Evolutionary conservation across 1,140 invertebrate genomes (phyloP).

Genomic region (Dermatophagoides farinae): DNA sequence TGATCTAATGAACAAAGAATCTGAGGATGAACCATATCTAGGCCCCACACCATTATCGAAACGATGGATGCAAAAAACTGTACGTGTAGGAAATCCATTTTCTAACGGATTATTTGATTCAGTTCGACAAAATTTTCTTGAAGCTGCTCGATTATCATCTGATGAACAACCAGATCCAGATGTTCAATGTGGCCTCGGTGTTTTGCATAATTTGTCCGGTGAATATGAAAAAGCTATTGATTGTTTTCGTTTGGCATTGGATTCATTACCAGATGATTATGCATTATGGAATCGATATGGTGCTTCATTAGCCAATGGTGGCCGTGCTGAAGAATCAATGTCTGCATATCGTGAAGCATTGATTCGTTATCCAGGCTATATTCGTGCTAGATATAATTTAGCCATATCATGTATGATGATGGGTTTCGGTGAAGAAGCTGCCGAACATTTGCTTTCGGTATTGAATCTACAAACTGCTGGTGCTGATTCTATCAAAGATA

Average conservation of each 20-base stretch:
- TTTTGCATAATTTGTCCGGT: conserved; percentile 78
- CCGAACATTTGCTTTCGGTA: conserved; percentile 78
- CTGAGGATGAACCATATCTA: not conserved
- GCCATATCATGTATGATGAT: conserved; percentile 94
- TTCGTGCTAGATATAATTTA: conserved; percentile 87
- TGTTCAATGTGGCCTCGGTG: conserved; percentile 81
- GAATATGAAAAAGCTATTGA: conserved; percentile 92
- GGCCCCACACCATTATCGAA: conserved; percentile 2
- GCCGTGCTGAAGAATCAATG: conserved; percentile 79
- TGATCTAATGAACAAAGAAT: conserved; percentile 32
- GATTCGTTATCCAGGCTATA: conserved; percentile 77
- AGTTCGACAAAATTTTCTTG: conserved; percentile 58
- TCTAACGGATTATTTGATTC: conserved; percentile 31
- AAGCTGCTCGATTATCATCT: conserved; percentile 53
- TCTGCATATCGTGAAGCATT: conserved; percentile 82
- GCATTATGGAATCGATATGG: conserved; percentile 92
- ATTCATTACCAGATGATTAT: conserved; percentile 65
- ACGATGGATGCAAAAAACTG: not conserved
- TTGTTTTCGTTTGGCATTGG: conserved; percentile 74
- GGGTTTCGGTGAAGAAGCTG: conserved; percentile 78
- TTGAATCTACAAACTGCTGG: conserved; percentile 75
- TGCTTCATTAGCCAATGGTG: conserved; percentile 87
- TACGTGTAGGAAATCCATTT: not conserved
- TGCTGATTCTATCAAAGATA: conserved; percentile 27
- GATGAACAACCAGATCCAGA: conserved; percentile 55